Evolutionary conservation across 2,888 invertebrate genomes (phyloP).

Genomic region (Stenoptilia bipunctidactyla): DNA sequence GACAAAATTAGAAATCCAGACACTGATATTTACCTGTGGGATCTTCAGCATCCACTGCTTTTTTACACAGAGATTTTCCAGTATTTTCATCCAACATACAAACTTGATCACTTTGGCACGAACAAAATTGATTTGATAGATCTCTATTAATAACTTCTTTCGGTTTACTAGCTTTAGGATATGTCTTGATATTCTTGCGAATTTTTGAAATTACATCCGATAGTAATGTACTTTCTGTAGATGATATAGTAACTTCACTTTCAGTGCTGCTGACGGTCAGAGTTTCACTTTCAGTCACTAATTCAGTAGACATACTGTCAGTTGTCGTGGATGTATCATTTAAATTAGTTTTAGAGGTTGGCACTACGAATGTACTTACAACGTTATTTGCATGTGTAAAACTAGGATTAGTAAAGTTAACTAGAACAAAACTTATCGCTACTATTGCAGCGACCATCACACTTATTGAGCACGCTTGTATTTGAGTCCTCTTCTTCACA

Average conservation of each 20-base stretch:
- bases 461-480: constrained; percentile 67
- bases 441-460: constrained; percentile 64
- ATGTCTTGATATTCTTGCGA: constrained; percentile 55
- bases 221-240: constrained; percentile 30
- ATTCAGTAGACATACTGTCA: constrained; percentile 24
- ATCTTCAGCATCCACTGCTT: constrained; percentile 63
- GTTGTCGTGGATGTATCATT: constrained; percentile 42
- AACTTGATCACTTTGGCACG: constrained; percentile 70
- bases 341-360: constrained; percentile 38
- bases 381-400: constrained; percentile 34
- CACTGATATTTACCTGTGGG: constrained; percentile 69
- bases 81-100: constrained; percentile 75
- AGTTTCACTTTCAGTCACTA: background rate
- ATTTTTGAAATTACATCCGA: constrained; percentile 46
- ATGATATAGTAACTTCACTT: constrained; percentile 21
- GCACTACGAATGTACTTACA: constrained; percentile 59
- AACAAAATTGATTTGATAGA: constrained; percentile 53
- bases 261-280: constrained; percentile 25
- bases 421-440: constrained; percentile 62
- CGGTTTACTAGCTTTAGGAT: constrained; percentile 38
- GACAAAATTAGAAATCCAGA: too few species aligned
- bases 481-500: constrained; percentile 58
- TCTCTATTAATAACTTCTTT: constrained; percentile 50
- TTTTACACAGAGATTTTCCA: constrained; percentile 69
- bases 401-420: constrained; percentile 58